Evolutionary conservation across 2,888 invertebrate species (phyloP).

Genomic region (Panzeria rudis): DNA sequence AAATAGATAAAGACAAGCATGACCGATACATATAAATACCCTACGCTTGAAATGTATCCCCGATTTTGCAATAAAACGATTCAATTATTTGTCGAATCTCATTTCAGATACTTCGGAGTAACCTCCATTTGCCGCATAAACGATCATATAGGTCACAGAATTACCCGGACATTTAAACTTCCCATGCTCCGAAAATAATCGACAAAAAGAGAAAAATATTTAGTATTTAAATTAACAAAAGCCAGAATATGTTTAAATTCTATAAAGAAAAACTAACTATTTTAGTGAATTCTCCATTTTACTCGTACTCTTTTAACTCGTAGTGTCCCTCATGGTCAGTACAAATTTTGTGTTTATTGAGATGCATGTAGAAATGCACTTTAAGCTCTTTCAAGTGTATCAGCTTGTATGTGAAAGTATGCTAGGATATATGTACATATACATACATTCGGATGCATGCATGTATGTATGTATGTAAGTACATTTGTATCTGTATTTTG

Average conservation of each 20-base stretch:
- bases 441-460: neutral
- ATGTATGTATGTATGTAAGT: neutral
- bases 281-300: neutral
- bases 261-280: too few relatives aligned
- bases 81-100: neutral
- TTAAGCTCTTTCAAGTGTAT: conserved; percentile 13
- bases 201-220: too few relatives aligned
- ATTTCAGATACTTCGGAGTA: neutral
- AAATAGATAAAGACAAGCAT: neutral
- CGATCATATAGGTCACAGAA: too few relatives aligned
- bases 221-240: too few relatives aligned
- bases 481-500: conserved; percentile 16
- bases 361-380: neutral
- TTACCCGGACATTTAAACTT: too few relatives aligned
- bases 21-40: neutral
- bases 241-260: too few relatives aligned
- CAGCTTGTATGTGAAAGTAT: neutral
- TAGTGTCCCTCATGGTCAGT: conserved; percentile 1
- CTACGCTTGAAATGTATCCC: neutral
- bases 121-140: neutral
- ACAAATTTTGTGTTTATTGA: conserved; percentile 25
- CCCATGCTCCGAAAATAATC: too few relatives aligned
- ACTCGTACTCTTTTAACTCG: neutral
- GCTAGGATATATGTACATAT: neutral
- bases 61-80: neutral